Percentiles rank a stretch among this genome's conserved stretches.
These are phyloP conservation scores for Lottia scabra DNA, from an alignment of 2,888 invertebrate species.

Conservation along the genomic window DNA sequence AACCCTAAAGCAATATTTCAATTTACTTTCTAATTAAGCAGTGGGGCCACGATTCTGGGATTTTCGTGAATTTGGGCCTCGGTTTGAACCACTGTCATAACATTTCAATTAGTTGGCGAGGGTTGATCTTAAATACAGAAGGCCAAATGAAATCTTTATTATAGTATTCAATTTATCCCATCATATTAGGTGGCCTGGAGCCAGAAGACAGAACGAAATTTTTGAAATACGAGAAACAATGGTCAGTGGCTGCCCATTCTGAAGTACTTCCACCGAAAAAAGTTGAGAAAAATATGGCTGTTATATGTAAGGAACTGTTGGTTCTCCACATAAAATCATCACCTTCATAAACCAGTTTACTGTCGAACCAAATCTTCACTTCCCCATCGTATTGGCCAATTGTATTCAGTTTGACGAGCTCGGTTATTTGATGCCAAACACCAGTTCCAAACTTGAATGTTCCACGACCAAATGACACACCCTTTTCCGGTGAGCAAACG, in stretches of 20 bases:
- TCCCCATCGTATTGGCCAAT: conserved; percentile 38
- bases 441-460: conserved; percentile 26
- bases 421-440: conserved; percentile 42
- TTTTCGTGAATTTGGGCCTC: too few relatives aligned
- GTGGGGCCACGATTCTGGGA: too few relatives aligned
- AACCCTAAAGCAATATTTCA: too few relatives aligned
- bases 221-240: conserved; percentile 47
- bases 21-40: too few relatives aligned
- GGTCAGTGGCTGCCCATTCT: conserved; percentile 39
- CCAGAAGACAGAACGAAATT: conserved; percentile 36
- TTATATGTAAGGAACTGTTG: conserved; percentile 32
- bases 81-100: too few relatives aligned
- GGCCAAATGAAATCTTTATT: too few relatives aligned
- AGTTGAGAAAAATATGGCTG: conserved; percentile 49
- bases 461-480: conserved; percentile 30
- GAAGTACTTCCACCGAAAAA: conserved; percentile 47
- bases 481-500: conserved; percentile 17
- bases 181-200: too few relatives aligned
- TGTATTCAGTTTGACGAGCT: conserved; percentile 46
- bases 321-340: conserved; percentile 36
- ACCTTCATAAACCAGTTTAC: conserved; percentile 25
- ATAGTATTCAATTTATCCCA: too few relatives aligned
- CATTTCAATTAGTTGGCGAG: too few relatives aligned
- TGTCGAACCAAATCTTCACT: conserved; percentile 41
- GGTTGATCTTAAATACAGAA: too few relatives aligned